Conservation (phyloP, 2,888 invertebrate species). For the Tridacna gigas region DNA sequence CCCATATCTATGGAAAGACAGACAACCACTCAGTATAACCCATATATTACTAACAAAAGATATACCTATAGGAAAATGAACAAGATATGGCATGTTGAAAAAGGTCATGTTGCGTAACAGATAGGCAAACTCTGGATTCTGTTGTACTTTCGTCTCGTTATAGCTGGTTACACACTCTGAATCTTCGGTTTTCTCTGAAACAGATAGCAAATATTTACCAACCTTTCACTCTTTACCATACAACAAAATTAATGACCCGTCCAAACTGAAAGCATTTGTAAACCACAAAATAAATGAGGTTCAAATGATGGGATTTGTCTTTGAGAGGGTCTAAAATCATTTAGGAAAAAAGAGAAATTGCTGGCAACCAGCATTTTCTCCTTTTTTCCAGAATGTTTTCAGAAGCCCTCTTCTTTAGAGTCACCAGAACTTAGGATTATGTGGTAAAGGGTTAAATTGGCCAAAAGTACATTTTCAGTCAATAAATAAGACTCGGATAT, state of each 20-base stretch:
- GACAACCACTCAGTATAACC: too few relatives aligned
- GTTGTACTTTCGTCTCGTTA: conserved; percentile 33
- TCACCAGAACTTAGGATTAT: too few relatives aligned
- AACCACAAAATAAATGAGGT: too few relatives aligned
- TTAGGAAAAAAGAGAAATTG: background rate
- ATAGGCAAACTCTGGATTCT: conserved; percentile 31
- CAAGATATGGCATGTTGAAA: background rate
- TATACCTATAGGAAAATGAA: conserved; percentile 52
- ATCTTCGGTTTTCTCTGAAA: conserved; percentile 41
- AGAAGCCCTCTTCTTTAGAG: too few relatives aligned
- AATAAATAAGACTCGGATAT: too few relatives aligned
- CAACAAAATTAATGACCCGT: background rate
- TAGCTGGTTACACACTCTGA: conserved; percentile 42
- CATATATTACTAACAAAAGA: background rate
- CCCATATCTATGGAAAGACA: too few relatives aligned
- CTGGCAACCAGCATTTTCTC: conserved; percentile 4
- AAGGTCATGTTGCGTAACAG: conserved; percentile 28
- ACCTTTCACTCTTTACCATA: background rate
- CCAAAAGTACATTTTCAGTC: too few relatives aligned
- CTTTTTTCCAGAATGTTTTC: background rate
- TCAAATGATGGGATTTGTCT: too few relatives aligned
- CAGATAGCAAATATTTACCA: background rate
- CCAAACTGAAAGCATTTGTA: too few relatives aligned
- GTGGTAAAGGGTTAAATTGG: too few relatives aligned
- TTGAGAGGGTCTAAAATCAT: background rate